phyloP scores from a whole-genome alignment of 2,113 vertebrate species.

The Shinisaurus crocodilurus region DNA sequence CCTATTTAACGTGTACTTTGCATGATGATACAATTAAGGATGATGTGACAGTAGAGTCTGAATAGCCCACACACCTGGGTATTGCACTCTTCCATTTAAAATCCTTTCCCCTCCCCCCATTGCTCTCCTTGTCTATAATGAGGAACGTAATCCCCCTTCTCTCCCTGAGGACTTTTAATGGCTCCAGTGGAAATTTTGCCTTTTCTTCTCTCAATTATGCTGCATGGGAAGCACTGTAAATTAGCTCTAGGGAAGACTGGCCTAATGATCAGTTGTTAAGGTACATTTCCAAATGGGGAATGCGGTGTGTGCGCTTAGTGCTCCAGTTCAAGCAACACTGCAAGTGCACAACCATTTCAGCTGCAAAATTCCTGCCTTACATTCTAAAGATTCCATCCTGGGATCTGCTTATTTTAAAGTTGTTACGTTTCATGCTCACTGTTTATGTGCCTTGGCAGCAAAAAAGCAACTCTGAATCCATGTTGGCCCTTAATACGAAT shows the following conservation, averaged over 20 bases:
- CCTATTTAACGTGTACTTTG: neutral
- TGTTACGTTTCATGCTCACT: neutral
- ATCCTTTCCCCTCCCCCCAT: neutral
- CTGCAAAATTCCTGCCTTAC: neutral
- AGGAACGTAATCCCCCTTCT: neutral
- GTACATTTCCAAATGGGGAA: neutral
- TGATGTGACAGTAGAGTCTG: neutral
- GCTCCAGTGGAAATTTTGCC: slow-evolving; percentile 23
- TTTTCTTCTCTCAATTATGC: neutral
- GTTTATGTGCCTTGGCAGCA: neutral
- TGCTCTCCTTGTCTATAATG: slow-evolving; percentile 15
- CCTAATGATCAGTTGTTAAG: slow-evolving; percentile 13
- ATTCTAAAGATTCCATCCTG: neutral
- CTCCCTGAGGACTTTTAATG: slow-evolving; percentile 2
- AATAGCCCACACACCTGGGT: neutral
- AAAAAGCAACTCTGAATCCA: neutral
- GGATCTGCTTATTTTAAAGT: slow-evolving; percentile 14
- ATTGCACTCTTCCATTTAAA: slow-evolving; percentile 3
- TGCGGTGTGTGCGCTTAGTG: neutral
- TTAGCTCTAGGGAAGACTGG: neutral
- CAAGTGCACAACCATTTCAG: neutral
- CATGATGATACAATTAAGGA: slow-evolving; percentile 17
- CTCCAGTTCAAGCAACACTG: neutral
- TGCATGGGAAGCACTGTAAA: slow-evolving; percentile 1
- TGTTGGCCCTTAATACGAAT: neutral